Evolutionary conservation across 2,113 vertebrate genomes (phyloP).

Genomic region (Corythornis vintsioides): DNA sequence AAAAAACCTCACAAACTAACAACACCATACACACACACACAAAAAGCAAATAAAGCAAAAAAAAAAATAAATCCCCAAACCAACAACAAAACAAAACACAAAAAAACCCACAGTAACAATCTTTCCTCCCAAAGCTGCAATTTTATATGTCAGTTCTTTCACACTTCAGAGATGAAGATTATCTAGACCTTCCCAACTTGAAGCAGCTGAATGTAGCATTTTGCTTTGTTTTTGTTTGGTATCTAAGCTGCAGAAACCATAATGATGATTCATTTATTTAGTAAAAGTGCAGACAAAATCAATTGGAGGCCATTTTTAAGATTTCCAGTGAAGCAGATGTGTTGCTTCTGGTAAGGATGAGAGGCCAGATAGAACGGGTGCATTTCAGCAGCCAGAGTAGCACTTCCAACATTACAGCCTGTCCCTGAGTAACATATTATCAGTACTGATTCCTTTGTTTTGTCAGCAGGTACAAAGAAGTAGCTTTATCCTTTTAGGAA

Average conservation of each 20-base stretch:
- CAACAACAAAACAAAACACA: background rate
- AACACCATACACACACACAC: background rate
- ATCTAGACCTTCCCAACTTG: background rate
- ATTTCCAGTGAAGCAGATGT: background rate
- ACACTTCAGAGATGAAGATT: background rate
- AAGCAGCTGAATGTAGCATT: background rate
- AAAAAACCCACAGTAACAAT: background rate
- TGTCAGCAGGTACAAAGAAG: background rate
- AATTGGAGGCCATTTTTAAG: background rate
- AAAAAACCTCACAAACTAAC: too few species aligned
- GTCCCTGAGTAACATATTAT: rapidly evolving
- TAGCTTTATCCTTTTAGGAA: background rate
- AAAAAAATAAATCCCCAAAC: too few species aligned
- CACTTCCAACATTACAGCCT: background rate
- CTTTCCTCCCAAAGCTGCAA: background rate
- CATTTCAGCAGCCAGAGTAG: background rate
- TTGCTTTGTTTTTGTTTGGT: background rate
- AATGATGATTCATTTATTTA: background rate
- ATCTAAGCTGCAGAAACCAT: background rate
- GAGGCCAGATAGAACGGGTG: background rate
- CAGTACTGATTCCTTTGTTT: background rate
- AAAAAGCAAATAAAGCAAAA: background rate
- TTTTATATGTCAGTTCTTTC: background rate
- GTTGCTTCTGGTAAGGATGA: background rate
- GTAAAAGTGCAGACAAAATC: background rate